Evolutionary conservation across 2,113 vertebrate genomes (phyloP).

Genomic region (Bothrops jararaca): DNA sequence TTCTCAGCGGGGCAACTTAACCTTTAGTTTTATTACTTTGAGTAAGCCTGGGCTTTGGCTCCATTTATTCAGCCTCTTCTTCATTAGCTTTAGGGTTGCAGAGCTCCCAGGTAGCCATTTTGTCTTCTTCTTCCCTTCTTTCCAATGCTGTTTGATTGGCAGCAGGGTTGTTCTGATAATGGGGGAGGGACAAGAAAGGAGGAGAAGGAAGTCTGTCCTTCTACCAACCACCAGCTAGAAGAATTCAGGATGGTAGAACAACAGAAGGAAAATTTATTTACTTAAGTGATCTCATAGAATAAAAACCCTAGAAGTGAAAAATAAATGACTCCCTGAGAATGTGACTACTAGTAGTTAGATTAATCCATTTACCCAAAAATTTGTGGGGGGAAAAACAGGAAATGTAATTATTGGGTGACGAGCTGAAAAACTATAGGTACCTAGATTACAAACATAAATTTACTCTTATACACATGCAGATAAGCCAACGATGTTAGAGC

Average conservation of each 20-base stretch:
- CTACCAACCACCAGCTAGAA: background rate
- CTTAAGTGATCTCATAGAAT: background rate
- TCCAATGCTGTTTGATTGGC: background rate
- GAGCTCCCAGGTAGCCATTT: background rate
- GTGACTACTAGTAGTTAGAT: background rate
- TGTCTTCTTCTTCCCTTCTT: background rate
- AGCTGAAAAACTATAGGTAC: background rate
- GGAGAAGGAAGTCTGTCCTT: background rate
- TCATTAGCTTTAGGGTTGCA: background rate
- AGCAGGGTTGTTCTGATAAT: background rate
- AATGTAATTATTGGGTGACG: background rate
- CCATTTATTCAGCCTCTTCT: background rate
- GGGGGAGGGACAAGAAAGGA: background rate
- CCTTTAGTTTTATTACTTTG: background rate
- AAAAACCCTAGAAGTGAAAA: background rate
- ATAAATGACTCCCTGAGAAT: background rate
- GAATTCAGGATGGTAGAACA: background rate
- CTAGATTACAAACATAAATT: background rate
- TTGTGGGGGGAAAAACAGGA: background rate
- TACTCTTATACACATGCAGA: background rate
- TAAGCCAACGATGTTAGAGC: background rate
- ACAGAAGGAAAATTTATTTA: background rate
- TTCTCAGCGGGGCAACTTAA: background rate
- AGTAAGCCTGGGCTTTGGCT: background rate
- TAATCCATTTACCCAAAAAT: background rate